Percentiles rank a stretch among this genome's conserved stretches.
Conservation (phyloP, 2,113 vertebrate genomes). For the Anoplopoma fimbria region DNA sequence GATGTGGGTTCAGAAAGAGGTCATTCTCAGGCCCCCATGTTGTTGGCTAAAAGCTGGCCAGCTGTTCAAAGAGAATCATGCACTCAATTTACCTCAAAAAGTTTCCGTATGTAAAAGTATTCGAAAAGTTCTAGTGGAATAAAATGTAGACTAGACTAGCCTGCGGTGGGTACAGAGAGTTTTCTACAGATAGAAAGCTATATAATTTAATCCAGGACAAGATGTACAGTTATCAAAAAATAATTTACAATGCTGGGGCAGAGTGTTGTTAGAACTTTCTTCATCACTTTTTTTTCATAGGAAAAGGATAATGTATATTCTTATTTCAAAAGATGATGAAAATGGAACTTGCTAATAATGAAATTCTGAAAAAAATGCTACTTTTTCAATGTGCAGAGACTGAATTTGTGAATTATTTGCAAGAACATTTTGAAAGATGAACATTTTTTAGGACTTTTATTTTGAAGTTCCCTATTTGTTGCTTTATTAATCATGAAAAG, state of each 20-base stretch:
- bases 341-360: neutral
- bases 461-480: neutral
- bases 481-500: neutral
- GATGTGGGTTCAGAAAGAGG: slow-evolving; percentile 30
- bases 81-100: slow-evolving; percentile 14
- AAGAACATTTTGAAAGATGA: too few species aligned
- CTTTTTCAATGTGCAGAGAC: neutral
- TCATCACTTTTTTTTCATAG: too few species aligned
- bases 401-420: neutral
- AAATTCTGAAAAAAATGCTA: neutral
- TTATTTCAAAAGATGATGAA: neutral
- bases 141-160: neutral
- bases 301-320: neutral
- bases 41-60: slow-evolving; percentile 11
- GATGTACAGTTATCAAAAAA: slow-evolving; percentile 48
- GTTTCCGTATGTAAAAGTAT: neutral
- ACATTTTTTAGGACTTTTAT: too few species aligned
- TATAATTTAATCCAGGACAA: slow-evolving; percentile 33
- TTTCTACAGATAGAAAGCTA: neutral
- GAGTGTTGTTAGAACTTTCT: neutral
- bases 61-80: slow-evolving; percentile 32
- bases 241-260: neutral
- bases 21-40: slow-evolving; percentile 6
- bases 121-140: neutral
- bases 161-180: neutral